These are phyloP conservation scores for Rugalucina vietnamica DNA, from an alignment of 2,888 invertebrate genomes.

Conservation along the genomic window DNA sequence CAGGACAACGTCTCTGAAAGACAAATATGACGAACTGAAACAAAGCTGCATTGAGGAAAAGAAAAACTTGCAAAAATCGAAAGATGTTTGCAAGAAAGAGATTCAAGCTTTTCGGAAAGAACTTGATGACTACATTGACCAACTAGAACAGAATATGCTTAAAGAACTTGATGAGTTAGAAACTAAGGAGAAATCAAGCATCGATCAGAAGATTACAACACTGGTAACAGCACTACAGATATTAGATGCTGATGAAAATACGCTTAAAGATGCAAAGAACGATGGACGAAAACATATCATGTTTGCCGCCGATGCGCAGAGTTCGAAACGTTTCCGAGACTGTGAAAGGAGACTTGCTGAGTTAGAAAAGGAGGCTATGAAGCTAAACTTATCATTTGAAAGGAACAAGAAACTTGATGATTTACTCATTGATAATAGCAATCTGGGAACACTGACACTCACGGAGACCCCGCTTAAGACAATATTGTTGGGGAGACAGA, in stretches of 20 bases:
- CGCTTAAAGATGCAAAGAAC: not conserved
- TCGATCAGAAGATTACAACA: not conserved
- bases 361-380: not conserved
- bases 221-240: not conserved
- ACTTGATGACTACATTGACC: not conserved
- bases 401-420: not conserved
- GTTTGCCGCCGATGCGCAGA: not conserved
- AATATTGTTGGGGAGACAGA: no score
- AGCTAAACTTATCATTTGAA: not conserved
- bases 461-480: no score
- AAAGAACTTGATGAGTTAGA: not conserved
- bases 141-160: not conserved
- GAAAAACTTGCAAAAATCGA: not conserved
- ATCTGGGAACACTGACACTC: no score
- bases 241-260: not conserved
- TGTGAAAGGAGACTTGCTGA: not conserved
- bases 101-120: not conserved
- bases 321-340: not conserved
- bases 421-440: no score
- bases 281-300: not conserved
- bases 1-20: not conserved
- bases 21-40: not conserved
- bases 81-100: not conserved
- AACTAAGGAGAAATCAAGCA: not conserved
- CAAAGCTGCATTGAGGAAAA: not conserved